Base-by-base conservation (phyloP, 2,113 vertebrate genomes). In the Motacilla tschutschensis region DNA sequence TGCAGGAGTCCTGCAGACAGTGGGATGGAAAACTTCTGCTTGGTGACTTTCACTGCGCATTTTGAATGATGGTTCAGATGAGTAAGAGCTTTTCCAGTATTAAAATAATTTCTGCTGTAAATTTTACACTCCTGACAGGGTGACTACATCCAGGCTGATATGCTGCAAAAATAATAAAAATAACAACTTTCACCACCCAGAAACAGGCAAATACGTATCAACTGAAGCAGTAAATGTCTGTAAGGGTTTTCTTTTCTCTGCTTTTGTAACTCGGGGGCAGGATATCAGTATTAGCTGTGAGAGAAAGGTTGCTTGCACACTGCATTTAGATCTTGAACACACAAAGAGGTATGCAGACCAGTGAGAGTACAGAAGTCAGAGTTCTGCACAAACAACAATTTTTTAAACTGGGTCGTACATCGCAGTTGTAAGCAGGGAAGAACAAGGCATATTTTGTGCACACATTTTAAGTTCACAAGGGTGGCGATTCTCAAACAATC, bases 261-360 rank as follows among this genome's bases (percentile, higher is more conserved):
- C 53, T 76, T 87, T 83, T 57, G 14, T 64, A 74, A 47, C n/a
- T 63, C 19, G 64, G 9, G 17, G 20, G 17, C 22, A 55, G 36
- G 31, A 53, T 70, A 76, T 26, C 64, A 62, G 4, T 38, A 40
- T 9, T 10, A 31, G 60, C 65, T n/a, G 10, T 29, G 54, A 43
- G 41, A 88, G 28, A 79, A 75, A 64, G 57, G 22, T 40, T 36
- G 48, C 18, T 26, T 18, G 36, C 48, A 66, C 16, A 6, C 20
- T 57, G 53, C 81, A 38, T 67, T 82, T 41, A 51, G 24, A 57
- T 24, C 33, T 40, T 25, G 22, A 58, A 29, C 12, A 33, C 12
- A 38, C 8, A 24, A 35, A 65, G 54, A 38, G 9, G 5, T 41
- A 14, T 0, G 0, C 2, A 59, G 29, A 43, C 8, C 36, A 29